These are phyloP conservation scores for Pycnonotus jocosus DNA, from an alignment of 2,113 vertebrate genomes.

Conservation along the genomic window DNA sequence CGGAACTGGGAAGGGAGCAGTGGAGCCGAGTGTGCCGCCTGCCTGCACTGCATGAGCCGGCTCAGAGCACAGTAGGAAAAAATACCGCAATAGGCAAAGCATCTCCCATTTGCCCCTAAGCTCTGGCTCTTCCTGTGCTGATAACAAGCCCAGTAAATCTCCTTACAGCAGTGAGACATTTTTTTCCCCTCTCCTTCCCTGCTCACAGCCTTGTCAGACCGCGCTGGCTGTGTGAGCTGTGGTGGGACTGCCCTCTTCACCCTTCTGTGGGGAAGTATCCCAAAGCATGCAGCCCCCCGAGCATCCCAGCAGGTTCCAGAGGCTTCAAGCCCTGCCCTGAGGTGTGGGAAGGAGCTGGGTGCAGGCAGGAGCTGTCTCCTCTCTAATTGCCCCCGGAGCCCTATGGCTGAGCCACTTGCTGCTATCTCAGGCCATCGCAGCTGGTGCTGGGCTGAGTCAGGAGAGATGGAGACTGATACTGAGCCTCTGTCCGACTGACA, in stretches of 20 bases:
- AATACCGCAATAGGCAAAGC: constrained; percentile 33
- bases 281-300: not conserved
- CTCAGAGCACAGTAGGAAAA: constrained; percentile 14
- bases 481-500: rapidly evolving
- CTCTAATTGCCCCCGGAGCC: not conserved
- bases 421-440: not conserved
- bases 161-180: not conserved
- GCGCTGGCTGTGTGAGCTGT: rapidly evolving
- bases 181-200: not conserved
- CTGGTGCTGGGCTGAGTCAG: not conserved
- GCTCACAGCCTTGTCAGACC: not conserved
- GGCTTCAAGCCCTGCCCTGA: not conserved
- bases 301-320: not conserved
- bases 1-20: not conserved
- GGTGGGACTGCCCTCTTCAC: not conserved
- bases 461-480: constrained; percentile 10
- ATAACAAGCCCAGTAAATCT: constrained; percentile 30
- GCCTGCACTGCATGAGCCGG: rapidly evolving
- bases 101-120: constrained; percentile 42
- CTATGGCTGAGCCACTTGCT: not conserved
- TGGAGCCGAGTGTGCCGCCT: not conserved
- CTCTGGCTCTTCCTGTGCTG: constrained; percentile 48
- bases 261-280: not conserved
- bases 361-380: constrained; percentile 16
- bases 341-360: not conserved